Base-by-base conservation (phyloP, 2,888 invertebrate species). In the Congeria kusceri region DNA sequence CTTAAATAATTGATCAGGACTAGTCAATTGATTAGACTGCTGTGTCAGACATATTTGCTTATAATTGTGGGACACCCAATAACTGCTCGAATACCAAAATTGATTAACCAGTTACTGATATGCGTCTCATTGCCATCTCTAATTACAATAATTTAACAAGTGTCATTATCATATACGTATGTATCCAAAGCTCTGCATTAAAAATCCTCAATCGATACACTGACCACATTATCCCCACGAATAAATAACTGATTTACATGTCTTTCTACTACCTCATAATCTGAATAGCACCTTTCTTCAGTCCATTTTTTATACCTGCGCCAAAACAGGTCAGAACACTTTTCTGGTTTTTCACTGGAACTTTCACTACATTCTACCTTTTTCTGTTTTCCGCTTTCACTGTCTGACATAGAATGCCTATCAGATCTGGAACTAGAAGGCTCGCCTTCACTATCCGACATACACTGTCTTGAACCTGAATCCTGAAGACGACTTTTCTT, bases 151-250 rank as follows among this genome's bases (percentile, higher is more conserved):
- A n/a, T n/a, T n/a, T n/a, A n/a, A n/a, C 39, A 39, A 39, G 15
- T 39, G 39, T 39, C 39, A 11, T 39, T 13, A 39, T 13, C 5
- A 39, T 39, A 9, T 11, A 9, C 39, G n/a, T n/a, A n/a, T n/a
- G n/a, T n/a, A n/a, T n/a, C n/a, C 39, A 4, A 32, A 32, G 23
- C 18, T 9, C 23, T 29, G 27, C 47, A 4, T 46, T 29, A 28
- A 39, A 49, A 61, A 32, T 53, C 47, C 32, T 72, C 72, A 29
- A 88, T 71, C 9, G 84, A 73, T 32, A 94, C 87, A 77, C 90
- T 89, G n/a, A 93, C 93, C 32, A 94, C 89, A 87, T 92, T 93
- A 77, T 93, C 94, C 65, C 94, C 94, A 61, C 93, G 85, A 13
- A 94, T 84, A 71, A 94, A 93, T 64, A 93, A 57, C 82, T 93